Percentiles rank a stretch among this genome's conserved stretches.
These are phyloP conservation scores for Eurytoma californica DNA, from an alignment of 2,888 invertebrate species.

Conservation along the genomic window DNA sequence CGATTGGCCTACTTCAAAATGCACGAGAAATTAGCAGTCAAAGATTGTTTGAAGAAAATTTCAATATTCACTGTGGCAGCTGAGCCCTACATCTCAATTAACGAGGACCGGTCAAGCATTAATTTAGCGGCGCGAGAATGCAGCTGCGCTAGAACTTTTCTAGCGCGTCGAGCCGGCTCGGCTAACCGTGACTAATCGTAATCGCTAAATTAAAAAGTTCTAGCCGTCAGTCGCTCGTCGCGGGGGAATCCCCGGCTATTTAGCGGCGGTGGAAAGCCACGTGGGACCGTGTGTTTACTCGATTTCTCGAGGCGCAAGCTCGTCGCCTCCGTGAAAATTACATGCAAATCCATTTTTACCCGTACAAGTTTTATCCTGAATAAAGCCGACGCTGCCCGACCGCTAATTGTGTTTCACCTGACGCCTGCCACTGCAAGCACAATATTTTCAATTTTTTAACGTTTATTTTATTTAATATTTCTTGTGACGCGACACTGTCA, in stretches of 20 bases:
- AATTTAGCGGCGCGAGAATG: constrained; percentile 3
- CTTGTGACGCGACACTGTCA: too few species aligned
- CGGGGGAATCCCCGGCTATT: constrained; percentile 5
- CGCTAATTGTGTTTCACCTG: constrained; percentile 27
- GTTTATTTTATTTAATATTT: not conserved
- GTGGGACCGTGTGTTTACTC: constrained; percentile 33
- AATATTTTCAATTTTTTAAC: constrained; percentile 8
- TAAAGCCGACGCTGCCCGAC: constrained; percentile 13
- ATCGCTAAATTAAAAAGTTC: constrained; percentile 50
- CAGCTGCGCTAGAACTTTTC: constrained; percentile 4
- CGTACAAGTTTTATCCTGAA: constrained; percentile 23
- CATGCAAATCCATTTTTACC: constrained; percentile 48
- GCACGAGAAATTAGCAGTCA: too few species aligned
- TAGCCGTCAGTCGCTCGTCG: not conserved
- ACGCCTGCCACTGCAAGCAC: not conserved
- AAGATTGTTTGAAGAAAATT: too few species aligned
- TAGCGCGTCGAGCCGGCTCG: not conserved
- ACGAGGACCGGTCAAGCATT: not conserved
- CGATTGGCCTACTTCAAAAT: too few species aligned
- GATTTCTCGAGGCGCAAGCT: constrained; percentile 20
- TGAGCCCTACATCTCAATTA: not conserved
- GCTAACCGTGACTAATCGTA: constrained; percentile 39
- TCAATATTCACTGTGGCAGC: too few species aligned
- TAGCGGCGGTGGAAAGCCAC: not conserved
- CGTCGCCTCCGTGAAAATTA: constrained; percentile 29